Conservation (phyloP, 2,113 vertebrate genomes). For the Sakesphorus luctuosus region DNA sequence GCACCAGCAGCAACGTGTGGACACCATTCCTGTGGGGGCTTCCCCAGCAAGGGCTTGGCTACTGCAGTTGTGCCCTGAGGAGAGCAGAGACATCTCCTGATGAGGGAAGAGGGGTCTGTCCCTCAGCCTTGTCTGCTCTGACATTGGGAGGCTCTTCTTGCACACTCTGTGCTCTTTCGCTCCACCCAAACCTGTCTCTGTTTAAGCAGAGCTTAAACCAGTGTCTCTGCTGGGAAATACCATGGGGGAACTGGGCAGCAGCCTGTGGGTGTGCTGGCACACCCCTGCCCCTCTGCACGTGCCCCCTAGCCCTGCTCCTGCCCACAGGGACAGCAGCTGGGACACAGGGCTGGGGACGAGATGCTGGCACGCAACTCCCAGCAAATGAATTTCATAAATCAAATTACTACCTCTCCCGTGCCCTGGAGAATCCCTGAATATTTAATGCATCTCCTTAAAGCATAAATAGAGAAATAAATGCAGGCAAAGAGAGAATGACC, state of each 20-base stretch:
- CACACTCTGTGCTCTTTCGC: neutral
- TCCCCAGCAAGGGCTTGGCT: neutral
- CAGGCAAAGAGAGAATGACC: neutral
- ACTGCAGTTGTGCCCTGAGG: neutral
- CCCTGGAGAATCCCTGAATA: neutral
- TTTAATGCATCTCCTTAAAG: neutral
- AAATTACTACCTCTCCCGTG: neutral
- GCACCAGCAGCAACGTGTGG: neutral
- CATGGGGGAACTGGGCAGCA: neutral
- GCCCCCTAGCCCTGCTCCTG: neutral
- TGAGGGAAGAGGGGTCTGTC: neutral
- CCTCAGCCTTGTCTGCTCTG: accelerated
- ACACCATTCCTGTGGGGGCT: neutral
- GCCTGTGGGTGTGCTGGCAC: accelerated
- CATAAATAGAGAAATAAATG: neutral
- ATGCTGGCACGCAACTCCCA: neutral
- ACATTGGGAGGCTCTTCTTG: neutral
- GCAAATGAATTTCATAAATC: neutral
- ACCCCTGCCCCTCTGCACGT: accelerated
- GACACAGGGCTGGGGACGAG: neutral
- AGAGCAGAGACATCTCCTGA: neutral
- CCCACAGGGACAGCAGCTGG: neutral
- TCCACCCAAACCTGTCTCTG: neutral
- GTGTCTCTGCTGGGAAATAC: neutral
- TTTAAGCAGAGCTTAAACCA: neutral